phyloP scores from a whole-genome alignment of 2,888 invertebrate species.

The Megamerina dolium region DNA sequence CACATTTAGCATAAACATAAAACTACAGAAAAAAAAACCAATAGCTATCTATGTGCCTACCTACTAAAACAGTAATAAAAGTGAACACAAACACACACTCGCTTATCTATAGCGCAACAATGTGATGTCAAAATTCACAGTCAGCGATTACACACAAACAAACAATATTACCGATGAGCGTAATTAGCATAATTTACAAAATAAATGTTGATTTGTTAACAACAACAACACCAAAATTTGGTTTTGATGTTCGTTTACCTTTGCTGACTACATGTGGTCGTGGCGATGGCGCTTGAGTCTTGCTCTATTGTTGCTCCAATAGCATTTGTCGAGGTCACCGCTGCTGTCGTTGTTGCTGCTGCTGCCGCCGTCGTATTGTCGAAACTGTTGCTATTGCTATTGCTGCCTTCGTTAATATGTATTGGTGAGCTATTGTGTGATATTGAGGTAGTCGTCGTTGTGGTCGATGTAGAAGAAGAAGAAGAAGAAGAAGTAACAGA shows the following conservation, averaged over 20 bases:
- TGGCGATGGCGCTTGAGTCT: not conserved
- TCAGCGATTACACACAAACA: too few relatives aligned
- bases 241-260: slow-evolving; percentile 15
- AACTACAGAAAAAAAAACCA: too few relatives aligned
- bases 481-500: slow-evolving; percentile 1
- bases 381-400: slow-evolving; percentile 16
- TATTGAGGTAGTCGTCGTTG: slow-evolving; percentile 22
- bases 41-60: too few relatives aligned
- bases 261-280: slow-evolving; percentile 2
- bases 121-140: too few relatives aligned
- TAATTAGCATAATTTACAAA: slow-evolving; percentile 12
- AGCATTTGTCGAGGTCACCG: slow-evolving; percentile 9
- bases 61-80: too few relatives aligned
- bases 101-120: too few relatives aligned
- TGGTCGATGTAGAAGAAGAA: slow-evolving; percentile 18
- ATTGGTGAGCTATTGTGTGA: slow-evolving; percentile 30
- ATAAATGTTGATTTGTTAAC: not conserved
- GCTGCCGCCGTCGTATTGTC: too few relatives aligned
- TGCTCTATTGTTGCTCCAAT: slow-evolving; percentile 1
- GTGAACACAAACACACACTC: too few relatives aligned
- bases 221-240: not conserved
- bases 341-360: too few relatives aligned
- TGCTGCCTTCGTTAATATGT: slow-evolving; percentile 23
- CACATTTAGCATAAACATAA: too few relatives aligned
- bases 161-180: too few relatives aligned